A percentile compares a stretch with the other conserved stretches of the same genome.
phyloP scores from a whole-genome alignment of 1,140 invertebrate genomes.

The Diabrotica undecimpunctata region DNA sequence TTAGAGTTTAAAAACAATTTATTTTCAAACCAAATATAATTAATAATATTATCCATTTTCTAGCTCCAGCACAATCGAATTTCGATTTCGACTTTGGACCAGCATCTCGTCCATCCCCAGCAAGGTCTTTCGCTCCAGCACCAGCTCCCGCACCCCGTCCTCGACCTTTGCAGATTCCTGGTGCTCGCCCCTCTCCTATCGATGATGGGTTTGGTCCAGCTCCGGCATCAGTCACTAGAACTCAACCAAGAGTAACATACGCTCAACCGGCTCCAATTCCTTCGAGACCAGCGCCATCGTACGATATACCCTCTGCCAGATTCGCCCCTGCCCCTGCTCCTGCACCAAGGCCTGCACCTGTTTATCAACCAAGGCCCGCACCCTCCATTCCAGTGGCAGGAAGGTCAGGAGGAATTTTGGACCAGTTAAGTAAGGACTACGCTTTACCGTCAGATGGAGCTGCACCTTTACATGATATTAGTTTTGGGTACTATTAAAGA shows the following conservation, averaged over 20 bases:
- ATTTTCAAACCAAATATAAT: too few species aligned
- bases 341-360: slow-evolving; percentile 29
- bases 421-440: slow-evolving; percentile 76
- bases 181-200: slow-evolving; percentile 37
- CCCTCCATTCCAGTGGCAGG: slow-evolving; percentile 2
- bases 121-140: slow-evolving; percentile 36
- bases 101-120: slow-evolving; percentile 14
- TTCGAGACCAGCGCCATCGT: background rate
- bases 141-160: slow-evolving; percentile 42
- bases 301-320: background rate
- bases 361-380: background rate
- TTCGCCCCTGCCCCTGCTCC: slow-evolving; percentile 35
- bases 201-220: slow-evolving; percentile 18
- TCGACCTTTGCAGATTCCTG: slow-evolving; percentile 37
- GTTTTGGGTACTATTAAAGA: slow-evolving; percentile 58
- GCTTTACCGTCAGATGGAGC: slow-evolving; percentile 63
- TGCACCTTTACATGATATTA: slow-evolving; percentile 71
- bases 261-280: slow-evolving; percentile 9
- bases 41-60: background rate
- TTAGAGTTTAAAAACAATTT: too few species aligned
- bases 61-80: slow-evolving; percentile 20
- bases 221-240: slow-evolving; percentile 24
- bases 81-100: slow-evolving; percentile 35
- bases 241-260: slow-evolving; percentile 19
- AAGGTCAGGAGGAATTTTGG: slow-evolving; percentile 56